Conservation (phyloP, 2,888 invertebrate genomes). For the Oasisia sp. region DNA sequence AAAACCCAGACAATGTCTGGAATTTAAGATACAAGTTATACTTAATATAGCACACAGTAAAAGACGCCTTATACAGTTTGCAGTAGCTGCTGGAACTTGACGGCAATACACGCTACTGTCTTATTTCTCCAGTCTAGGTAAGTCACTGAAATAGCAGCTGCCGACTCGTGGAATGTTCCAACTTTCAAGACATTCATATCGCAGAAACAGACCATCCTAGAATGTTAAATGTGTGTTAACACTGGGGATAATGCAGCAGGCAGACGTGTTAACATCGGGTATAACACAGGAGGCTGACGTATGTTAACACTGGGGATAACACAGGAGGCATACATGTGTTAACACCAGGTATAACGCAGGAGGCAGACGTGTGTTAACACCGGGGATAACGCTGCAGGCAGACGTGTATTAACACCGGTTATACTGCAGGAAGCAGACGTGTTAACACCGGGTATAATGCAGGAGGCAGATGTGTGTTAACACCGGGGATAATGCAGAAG, state of each 20-base stretch:
- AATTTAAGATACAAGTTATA: neutral
- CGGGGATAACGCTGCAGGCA: too few species aligned
- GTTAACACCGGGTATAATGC: too few species aligned
- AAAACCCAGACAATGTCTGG: neutral
- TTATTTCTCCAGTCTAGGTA: neutral
- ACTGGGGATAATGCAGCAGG: neutral
- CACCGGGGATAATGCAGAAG: too few species aligned
- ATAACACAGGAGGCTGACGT: too few species aligned
- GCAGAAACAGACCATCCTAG: neutral
- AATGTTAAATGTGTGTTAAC: neutral
- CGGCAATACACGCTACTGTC: neutral
- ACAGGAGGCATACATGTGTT: neutral
- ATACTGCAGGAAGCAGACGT: too few species aligned
- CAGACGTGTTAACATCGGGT: neutral
- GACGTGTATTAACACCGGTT: neutral
- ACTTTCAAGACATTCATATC: neutral
- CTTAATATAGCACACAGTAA: constrained; percentile 12
- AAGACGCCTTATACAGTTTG: neutral
- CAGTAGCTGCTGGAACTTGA: neutral
- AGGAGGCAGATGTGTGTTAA: neutral
- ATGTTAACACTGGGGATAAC: too few species aligned
- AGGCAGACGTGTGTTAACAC: too few species aligned
- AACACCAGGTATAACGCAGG: too few species aligned
- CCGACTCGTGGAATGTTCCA: neutral
- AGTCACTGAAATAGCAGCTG: neutral